Base-by-base conservation (phyloP, 2,888 invertebrate genomes). In the Willowsia nigromaculata region DNA sequence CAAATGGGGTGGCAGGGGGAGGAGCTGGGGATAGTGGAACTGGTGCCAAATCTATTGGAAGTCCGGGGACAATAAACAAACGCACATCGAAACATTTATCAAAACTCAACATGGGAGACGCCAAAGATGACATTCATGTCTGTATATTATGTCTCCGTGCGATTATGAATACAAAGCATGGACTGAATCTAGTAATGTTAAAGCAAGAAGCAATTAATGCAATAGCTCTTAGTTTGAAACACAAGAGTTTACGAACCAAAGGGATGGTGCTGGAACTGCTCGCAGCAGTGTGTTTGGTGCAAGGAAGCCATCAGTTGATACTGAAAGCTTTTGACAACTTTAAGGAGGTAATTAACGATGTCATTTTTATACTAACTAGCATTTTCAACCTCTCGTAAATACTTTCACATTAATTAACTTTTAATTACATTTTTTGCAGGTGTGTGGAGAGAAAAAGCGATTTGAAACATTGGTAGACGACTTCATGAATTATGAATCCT, bases 231-330 rank as follows among this genome's bases (percentile, higher is more conserved):
- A 99, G 99, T 94, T 95, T 99, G 22, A 98, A 98, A 93, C 99
- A 99, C 94, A 98, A 98, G 94, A 99, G 98, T 94, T 95, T 99
- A 92, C 96, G 96, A 96, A 99, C 99, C 37, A 99, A 99, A 95
- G 98, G 99, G 0, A 94, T 99, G 91, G 99, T 99, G 25, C 95
- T 99, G 93, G 99, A 99, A 94, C 95, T 99, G 89, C 95, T 99
- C 91, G 99, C 99, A 0, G 99, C 99, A 90, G 99, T 99, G 93
- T 99, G 99, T 94, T 95, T 99, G 92, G 99, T 99, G 90, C 99
- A 99, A 94, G 99, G 99, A 22, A 99, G 99, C n/a, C 99, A 99
- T 94, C 98, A 98, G 94, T 98, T 99, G 93, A 99, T 99, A 92
- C 95, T 99, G 83, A 97, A 97, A 0, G 99, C 99, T 4, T 99